A percentile compares a stretch with the other conserved stretches of the same genome.
Conservation (phyloP, 30 jellyfish, hydroid and myxozoan species). For the Mastigias papua region DNA sequence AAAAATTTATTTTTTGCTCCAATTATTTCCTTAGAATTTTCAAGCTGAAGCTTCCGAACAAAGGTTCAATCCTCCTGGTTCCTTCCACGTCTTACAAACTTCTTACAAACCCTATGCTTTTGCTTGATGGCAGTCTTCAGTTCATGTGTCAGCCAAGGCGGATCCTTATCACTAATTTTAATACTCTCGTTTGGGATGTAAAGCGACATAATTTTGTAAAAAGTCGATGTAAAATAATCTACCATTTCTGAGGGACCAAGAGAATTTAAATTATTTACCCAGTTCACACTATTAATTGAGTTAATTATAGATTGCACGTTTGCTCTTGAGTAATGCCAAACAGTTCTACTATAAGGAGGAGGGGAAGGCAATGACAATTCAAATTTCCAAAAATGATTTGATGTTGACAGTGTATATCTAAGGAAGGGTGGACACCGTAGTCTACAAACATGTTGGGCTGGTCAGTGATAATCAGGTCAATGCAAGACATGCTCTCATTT, state of each 20-base stretch:
- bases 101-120: not conserved
- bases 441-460: not conserved
- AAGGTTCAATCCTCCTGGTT: constrained; percentile 45
- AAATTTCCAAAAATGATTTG: constrained; percentile 34
- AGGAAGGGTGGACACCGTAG: constrained; percentile 45
- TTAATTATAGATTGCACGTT: not conserved
- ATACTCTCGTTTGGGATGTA: not conserved
- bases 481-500: not conserved
- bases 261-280: not conserved
- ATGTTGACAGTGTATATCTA: constrained; percentile 52
- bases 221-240: not conserved
- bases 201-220: not conserved
- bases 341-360: constrained; percentile 21
- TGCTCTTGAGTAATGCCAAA: constrained; percentile 46
- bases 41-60: constrained; percentile 27
- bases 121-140: constrained; percentile 1
- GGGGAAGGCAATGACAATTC: constrained; percentile 33
- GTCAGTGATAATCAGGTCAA: too few species aligned
- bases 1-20: constrained; percentile 15
- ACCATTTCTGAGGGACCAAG: constrained; percentile 31
- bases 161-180: constrained; percentile 6
- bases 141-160: constrained; percentile 1
- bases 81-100: constrained; percentile 33
- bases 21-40: constrained; percentile 6
- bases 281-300: constrained; percentile 8